Evolutionary conservation across 2,797 vertebrate genomes (phyloP).

Genomic region (Gadopsis marmoratus): DNA sequence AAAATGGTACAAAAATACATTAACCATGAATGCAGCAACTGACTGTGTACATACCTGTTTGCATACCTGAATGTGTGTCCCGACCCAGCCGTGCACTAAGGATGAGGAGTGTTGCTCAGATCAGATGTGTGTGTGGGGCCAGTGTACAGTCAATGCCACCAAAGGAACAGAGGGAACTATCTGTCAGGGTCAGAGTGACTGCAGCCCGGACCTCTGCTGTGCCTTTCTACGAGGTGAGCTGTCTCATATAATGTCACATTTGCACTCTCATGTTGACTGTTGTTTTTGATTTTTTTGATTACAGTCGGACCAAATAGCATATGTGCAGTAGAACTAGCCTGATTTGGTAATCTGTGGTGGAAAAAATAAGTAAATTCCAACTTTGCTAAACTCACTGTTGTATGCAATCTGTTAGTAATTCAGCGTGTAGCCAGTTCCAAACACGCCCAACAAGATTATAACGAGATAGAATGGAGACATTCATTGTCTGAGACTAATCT

Average conservation of each 20-base stretch:
- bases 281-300: neutral
- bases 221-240: slow-evolving; percentile 91
- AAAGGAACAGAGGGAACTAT: slow-evolving; percentile 91
- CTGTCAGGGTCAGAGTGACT: slow-evolving; percentile 94
- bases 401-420: neutral
- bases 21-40: neutral
- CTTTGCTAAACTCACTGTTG: neutral
- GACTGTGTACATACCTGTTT: neutral
- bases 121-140: slow-evolving; percentile 95
- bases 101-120: slow-evolving; percentile 93
- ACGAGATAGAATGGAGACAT: neutral
- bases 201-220: slow-evolving; percentile 90
- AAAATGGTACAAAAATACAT: neutral
- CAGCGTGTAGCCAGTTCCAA: neutral
- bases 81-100: slow-evolving; percentile 87
- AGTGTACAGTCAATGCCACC: slow-evolving; percentile 83
- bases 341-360: neutral
- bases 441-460: neutral
- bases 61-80: slow-evolving; percentile 15
- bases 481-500: neutral
- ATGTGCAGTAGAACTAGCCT: neutral
- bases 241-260: neutral
- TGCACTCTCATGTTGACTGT: neutral
- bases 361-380: neutral
- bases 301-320: neutral